Percentiles rank a stretch among this genome's conserved stretches.
These are phyloP conservation scores for Apocrypta bakeri DNA, from an alignment of 1,140 invertebrate genomes.

Conservation along the genomic window DNA sequence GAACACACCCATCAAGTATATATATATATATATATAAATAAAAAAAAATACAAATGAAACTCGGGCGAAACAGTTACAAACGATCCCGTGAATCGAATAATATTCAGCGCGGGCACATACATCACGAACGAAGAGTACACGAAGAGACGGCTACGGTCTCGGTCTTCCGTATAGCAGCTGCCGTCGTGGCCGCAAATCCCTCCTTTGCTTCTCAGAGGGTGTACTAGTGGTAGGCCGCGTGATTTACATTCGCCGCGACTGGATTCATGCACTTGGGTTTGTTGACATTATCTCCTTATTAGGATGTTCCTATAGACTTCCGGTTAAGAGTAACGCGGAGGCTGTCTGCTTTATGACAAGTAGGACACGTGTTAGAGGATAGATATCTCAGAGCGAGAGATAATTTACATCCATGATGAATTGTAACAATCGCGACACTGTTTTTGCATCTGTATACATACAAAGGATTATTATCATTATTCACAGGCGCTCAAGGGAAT, in stretches of 20 bases:
- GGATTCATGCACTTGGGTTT: slow-evolving; percentile 12
- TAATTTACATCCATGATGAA: not conserved
- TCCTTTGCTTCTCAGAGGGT: not conserved
- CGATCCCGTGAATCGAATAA: not conserved
- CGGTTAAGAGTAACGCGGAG: not conserved
- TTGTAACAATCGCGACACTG: not conserved
- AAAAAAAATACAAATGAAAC: too few species aligned
- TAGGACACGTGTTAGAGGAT: slow-evolving; percentile 9
- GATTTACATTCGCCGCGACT: slow-evolving; percentile 30
- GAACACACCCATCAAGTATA: not conserved
- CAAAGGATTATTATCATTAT: not conserved
- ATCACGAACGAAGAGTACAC: not conserved
- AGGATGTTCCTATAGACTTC: slow-evolving; percentile 24
- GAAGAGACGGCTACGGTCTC: not conserved
- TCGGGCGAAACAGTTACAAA: not conserved
- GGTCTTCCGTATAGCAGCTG: not conserved
- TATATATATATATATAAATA: too few species aligned
- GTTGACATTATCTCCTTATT: slow-evolving; percentile 43
- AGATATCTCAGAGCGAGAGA: not conserved
- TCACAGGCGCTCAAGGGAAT: not conserved
- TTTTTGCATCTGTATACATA: not conserved
- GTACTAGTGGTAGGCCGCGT: not conserved
- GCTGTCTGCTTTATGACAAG: not conserved
- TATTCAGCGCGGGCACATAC: not conserved
- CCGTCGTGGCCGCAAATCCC: not conserved